Conservation (phyloP, 92 coral and sea anemone genomes). For the Bergia sp. region DNA sequence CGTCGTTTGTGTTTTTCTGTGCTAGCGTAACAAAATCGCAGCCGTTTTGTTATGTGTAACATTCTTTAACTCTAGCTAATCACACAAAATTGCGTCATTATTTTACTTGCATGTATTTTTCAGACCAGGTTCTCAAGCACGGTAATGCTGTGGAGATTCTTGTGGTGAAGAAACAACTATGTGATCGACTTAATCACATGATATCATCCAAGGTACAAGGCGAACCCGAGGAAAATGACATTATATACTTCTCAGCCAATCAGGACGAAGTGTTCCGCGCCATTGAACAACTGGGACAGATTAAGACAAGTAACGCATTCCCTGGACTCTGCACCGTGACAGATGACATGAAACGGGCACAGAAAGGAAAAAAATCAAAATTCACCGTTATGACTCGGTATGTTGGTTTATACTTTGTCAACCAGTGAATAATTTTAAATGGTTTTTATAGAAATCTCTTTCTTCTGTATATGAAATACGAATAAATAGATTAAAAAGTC, state of each 20-base stretch:
- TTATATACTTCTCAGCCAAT: conserved; percentile 92
- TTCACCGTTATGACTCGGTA: conserved; percentile 95
- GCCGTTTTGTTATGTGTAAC: neutral
- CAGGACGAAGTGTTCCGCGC: conserved; percentile 94
- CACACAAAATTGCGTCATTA: neutral
- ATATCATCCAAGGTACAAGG: conserved; percentile 90
- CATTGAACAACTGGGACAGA: conserved; percentile 88
- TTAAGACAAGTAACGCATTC: conserved; percentile 94
- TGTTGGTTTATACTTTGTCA: neutral
- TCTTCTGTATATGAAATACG: no score
- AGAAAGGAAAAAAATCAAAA: conserved; percentile 83
- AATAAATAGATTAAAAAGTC: no score
- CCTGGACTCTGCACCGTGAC: conserved; percentile 89
- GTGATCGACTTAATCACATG: conserved; percentile 89
- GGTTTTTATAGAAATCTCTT: neutral
- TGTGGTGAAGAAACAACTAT: conserved; percentile 91
- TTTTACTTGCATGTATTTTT: neutral
- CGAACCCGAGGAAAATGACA: conserved; percentile 98
- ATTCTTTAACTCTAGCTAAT: neutral
- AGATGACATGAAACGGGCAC: conserved; percentile 83
- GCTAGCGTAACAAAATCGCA: neutral
- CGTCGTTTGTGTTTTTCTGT: no score
- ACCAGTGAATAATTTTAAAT: neutral
- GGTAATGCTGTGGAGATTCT: conserved; percentile 97
- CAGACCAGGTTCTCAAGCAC: conserved; percentile 95